Conservation (phyloP, 2,888 invertebrate genomes). For the Drosophila stalkeri region DNA sequence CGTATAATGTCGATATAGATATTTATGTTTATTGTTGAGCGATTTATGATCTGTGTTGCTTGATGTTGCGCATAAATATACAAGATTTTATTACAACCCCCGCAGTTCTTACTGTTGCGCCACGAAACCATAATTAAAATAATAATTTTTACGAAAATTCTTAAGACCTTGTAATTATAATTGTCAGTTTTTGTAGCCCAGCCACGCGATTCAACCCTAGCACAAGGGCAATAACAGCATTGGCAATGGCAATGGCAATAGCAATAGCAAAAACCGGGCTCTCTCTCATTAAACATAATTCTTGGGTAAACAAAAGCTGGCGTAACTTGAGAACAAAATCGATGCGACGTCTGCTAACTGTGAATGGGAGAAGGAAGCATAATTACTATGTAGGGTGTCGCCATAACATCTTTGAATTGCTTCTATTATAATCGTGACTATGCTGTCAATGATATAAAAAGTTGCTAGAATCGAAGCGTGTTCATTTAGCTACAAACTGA, state of each 20-base stretch:
- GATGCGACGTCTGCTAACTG: slow-evolving; percentile 51
- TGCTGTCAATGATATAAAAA: not conserved
- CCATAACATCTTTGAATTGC: slow-evolving; percentile 36
- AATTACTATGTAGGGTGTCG: slow-evolving; percentile 54
- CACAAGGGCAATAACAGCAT: slow-evolving; percentile 20
- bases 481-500: not conserved
- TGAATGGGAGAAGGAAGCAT: slow-evolving; percentile 21
- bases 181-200: slow-evolving; percentile 73
- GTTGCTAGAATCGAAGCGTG: not conserved
- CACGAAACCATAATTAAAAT: slow-evolving; percentile 81
- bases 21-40: slow-evolving; percentile 67
- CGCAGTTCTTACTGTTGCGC: slow-evolving; percentile 26
- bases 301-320: slow-evolving; percentile 78
- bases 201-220: slow-evolving; percentile 57
- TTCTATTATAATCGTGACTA: slow-evolving; percentile 5
- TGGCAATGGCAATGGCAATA: slow-evolving; percentile 6
- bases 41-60: slow-evolving; percentile 68
- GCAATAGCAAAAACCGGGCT: slow-evolving; percentile 29
- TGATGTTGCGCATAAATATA: slow-evolving; percentile 44
- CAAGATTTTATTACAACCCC: slow-evolving; percentile 59
- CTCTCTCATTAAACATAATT: slow-evolving; percentile 79
- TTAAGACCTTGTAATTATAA: slow-evolving; percentile 84
- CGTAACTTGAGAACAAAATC: slow-evolving; percentile 78
- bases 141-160: slow-evolving; percentile 83
- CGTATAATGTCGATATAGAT: slow-evolving; percentile 45